A percentile compares a stretch with the other conserved stretches of the same genome.
These are phyloP conservation scores for Paracanthobrama guichenoti DNA, from an alignment of 2,113 vertebrate species.

Conservation along the genomic window DNA sequence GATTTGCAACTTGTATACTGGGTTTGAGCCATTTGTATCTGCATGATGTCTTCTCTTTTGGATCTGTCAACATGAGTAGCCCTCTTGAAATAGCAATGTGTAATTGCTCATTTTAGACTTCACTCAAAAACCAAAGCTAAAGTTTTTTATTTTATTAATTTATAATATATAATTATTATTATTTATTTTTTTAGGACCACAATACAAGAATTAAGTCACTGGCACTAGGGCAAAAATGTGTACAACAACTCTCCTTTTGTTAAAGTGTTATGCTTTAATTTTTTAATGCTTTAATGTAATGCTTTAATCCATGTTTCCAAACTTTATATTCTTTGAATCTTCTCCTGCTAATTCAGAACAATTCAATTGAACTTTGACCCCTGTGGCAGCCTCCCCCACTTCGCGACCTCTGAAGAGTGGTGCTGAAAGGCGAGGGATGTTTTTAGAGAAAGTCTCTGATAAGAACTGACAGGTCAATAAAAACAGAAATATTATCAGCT, in stretches of 20 bases:
- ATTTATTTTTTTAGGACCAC: no score
- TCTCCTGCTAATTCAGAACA: not conserved
- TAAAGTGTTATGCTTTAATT: not conserved
- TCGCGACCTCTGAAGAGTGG: slow-evolving; percentile 57
- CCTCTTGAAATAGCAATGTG: not conserved
- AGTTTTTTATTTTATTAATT: no score
- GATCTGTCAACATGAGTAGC: slow-evolving; percentile 1
- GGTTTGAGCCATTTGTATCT: slow-evolving; percentile 62
- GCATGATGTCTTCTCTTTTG: slow-evolving; percentile 42
- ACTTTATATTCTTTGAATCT: not conserved
- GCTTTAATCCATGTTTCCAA: not conserved
- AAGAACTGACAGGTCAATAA: slow-evolving; percentile 78
- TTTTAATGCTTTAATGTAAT: not conserved
- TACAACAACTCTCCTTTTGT: not conserved
- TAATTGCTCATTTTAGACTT: not conserved
- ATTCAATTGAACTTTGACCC: not conserved
- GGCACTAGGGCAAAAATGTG: not conserved
- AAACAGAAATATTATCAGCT: slow-evolving; percentile 74
- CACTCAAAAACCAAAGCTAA: not conserved
- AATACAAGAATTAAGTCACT: not conserved
- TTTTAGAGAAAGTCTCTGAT: slow-evolving; percentile 72
- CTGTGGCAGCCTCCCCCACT: not conserved
- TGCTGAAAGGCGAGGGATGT: slow-evolving; percentile 75
- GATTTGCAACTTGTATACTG: slow-evolving; percentile 71
- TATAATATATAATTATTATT: no score